Base-by-base conservation (phyloP, 1,140 invertebrate genomes). In the Cephus cinctus region DNA sequence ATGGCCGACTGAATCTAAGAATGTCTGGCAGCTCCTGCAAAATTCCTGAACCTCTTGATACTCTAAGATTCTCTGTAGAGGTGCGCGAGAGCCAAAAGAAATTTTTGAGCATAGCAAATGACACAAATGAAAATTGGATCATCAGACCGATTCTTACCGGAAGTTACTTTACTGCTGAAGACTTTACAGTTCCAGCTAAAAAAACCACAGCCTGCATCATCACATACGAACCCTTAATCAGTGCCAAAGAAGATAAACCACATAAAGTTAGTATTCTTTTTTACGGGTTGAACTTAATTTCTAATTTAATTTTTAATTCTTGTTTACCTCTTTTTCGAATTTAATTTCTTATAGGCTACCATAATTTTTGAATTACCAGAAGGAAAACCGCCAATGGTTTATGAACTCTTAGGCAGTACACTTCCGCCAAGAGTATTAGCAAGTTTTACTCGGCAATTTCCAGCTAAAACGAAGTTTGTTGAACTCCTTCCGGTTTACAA, bases 11-110 rank as follows among this genome's bases (percentile, higher is more conserved):
- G 9, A 40, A 42, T 4, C 11, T 77, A 15, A 57, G 38, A 14
- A 39, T 78, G 6, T 56, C 53, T 3, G 77, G 75, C 36, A 57
- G 52, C 45, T 74, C 69, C 27, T 52, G 56, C 4, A 61, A 65
- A 39, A 36, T 73, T 20, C 73, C 77, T 5, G 51, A 69, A 12
- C 59, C 76, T 9, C 56, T 30, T n/a, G 62, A 63, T 9, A 69
- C 47, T 0, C 48, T 79, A 1, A 18, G 44, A 5, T 76, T 78
- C 49, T 45, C 9, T 4, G 58, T 56, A 32, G 45, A 66, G 12
- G 73, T 77, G 6, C 51, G 73, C 12, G 43, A 61, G 15, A 50
- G 42, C 42, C 38, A 60, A 34, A 61, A 18, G 2, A 61, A 63
- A 49, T 43, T 54, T 19, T 30, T 76, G 6, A 44, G 46, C 2